Conservation (phyloP, 1,140 invertebrate genomes). For the Hermetia illucens region DNA sequence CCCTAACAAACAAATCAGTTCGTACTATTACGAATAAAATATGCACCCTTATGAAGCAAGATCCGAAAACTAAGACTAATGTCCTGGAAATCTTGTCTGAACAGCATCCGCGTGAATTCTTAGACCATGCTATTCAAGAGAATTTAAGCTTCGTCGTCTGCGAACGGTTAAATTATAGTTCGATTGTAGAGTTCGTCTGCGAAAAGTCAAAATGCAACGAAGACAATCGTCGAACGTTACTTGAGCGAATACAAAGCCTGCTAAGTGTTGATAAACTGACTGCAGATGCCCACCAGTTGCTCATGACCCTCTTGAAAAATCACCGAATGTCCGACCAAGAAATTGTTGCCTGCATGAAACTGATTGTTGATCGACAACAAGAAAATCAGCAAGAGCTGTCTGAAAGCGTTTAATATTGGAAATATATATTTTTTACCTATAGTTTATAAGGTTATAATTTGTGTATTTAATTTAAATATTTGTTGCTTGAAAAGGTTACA, state of each 20-base stretch:
- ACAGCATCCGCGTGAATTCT: conserved; percentile 27
- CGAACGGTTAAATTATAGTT: conserved; percentile 24
- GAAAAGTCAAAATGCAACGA: conserved; percentile 26
- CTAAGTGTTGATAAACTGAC: conserved; percentile 16
- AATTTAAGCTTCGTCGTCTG: conserved; percentile 27
- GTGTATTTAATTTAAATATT: too few relatives aligned
- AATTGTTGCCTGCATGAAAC: conserved; percentile 19
- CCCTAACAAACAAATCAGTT: conserved; percentile 11
- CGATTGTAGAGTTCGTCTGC: conserved; percentile 27
- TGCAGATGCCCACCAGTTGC: conserved; percentile 13
- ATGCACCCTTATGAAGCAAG: conserved; percentile 18
- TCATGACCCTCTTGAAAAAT: conserved; percentile 15
- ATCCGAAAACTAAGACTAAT: conserved; percentile 19
- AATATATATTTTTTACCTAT: too few relatives aligned
- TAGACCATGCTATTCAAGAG: conserved; percentile 27
- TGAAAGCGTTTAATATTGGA: too few relatives aligned
- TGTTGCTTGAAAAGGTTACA: too few relatives aligned
- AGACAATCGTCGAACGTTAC: conserved; percentile 16
- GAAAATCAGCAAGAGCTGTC: not conserved
- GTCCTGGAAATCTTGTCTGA: conserved; percentile 27
- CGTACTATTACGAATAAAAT: conserved; percentile 17
- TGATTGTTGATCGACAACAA: conserved; percentile 11
- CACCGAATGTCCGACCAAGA: conserved; percentile 15
- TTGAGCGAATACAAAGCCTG: conserved; percentile 18
- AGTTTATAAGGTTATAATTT: too few relatives aligned